Base-by-base conservation (phyloP, 2,113 vertebrate genomes). In the Ictidomys tridecemlineatus region DNA sequence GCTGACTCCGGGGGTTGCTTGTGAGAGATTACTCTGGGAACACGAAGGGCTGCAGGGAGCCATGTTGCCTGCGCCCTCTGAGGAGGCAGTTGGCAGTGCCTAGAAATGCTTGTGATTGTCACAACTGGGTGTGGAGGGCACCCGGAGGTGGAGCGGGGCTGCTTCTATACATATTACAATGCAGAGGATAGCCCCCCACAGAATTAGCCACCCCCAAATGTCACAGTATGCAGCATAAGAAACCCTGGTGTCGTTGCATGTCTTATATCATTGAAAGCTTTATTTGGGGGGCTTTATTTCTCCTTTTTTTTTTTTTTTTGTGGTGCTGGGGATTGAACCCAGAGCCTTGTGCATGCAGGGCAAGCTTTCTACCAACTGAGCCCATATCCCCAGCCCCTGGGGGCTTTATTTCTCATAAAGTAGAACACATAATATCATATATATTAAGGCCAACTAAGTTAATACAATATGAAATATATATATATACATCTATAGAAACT, bases 221-320 rank as follows among this genome's bases (percentile, higher is more conserved):
- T 42, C 42, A 45, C 39, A 30, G 20, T 67, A 8, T 9, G 0
- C 2, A 67, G 58, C 28, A 11, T 37, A 34, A 84, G 45, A 53
- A 78, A 32, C 77, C 12, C 39, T 22, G 37, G 20, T 65, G n/a
- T 26, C 14, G 51, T 76, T 91, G 0, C 58, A n/a, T 48, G 72
- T 63, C 86, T 94, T 56, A 9, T 51, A 74, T 89, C 37, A 76
- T 86, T 90, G 85, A 22, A 90, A 90, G 39, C 8, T 74, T 45
- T 45, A 45, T 45, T 45, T 45, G 45, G 45, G 45, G 45, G 45
- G 1, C 8, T 45, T 45, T 45, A 45, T 45, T 45, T 45, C 45
- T 45, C 8, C 45, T 45, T 45, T 45, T 45, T 45, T 45, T 45
- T 45, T 45, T 45, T 45, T 45, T 45, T 45, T 45, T 45, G 45